These are phyloP conservation scores for Neosilurus mollespiculum DNA, from an alignment of 2,797 vertebrate species.

Conservation along the genomic window DNA sequence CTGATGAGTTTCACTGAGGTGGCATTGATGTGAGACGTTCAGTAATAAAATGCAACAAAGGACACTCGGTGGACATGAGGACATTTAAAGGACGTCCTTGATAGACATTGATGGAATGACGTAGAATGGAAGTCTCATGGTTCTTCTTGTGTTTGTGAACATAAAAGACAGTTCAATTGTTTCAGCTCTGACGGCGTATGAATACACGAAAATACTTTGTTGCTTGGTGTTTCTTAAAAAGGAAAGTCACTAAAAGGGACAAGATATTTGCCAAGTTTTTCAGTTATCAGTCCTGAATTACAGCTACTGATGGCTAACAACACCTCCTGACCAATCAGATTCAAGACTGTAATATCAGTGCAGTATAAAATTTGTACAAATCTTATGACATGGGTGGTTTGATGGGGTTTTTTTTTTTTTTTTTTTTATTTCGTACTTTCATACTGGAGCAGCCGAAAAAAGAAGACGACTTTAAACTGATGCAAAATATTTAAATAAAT, in stretches of 20 bases:
- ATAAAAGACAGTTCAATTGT: background rate
- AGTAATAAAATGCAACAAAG: background rate
- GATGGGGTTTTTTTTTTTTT: too few species aligned
- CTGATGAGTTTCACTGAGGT: background rate
- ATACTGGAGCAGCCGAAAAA: too few species aligned
- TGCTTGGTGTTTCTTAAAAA: too few species aligned
- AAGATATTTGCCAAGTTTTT: too few species aligned
- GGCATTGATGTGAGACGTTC: background rate
- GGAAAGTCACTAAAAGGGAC: too few species aligned
- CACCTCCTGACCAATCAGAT: constrained; percentile 6
- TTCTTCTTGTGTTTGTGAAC: background rate
- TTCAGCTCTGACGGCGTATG: background rate
- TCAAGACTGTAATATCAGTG: background rate
- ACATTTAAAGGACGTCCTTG: background rate
- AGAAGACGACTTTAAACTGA: too few species aligned
- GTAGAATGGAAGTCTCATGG: too few species aligned
- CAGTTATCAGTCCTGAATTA: too few species aligned
- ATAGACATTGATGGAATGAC: background rate
- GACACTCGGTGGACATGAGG: background rate
- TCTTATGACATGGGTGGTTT: too few species aligned
- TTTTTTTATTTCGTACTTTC: too few species aligned
- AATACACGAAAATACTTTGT: background rate
- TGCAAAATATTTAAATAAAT: too few species aligned
- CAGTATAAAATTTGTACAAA: too few species aligned
- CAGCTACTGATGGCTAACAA: background rate